Evolutionary conservation across 2,888 invertebrate genomes (phyloP).

Genomic region (Tubulanus polymorphus): DNA sequence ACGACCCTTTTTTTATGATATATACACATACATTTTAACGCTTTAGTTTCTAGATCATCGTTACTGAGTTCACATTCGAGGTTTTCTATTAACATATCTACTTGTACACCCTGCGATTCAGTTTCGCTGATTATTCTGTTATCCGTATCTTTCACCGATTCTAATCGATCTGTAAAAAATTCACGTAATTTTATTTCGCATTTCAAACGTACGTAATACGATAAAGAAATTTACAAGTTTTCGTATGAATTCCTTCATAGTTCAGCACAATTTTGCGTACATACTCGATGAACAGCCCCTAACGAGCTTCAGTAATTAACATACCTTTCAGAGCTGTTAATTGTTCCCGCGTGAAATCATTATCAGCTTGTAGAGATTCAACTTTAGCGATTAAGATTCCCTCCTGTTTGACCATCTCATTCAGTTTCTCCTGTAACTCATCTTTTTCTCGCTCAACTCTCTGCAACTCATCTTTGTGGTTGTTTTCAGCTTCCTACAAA

Average conservation of each 20-base stretch:
- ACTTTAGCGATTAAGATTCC: constrained; percentile 55
- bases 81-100: not conserved
- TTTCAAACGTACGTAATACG: too few relatives aligned
- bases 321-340: constrained; percentile 54
- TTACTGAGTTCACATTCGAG: not conserved
- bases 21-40: not conserved
- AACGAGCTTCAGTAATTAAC: too few relatives aligned
- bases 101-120: too few relatives aligned
- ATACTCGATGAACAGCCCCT: too few relatives aligned
- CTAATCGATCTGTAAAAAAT: too few relatives aligned
- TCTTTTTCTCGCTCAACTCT: constrained; percentile 44
- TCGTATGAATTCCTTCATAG: too few relatives aligned
- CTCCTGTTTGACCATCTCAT: constrained; percentile 58
- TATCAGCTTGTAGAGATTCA: constrained; percentile 48
- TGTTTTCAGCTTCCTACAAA: constrained; percentile 54
- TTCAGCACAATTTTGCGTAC: too few relatives aligned
- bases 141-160: too few relatives aligned
- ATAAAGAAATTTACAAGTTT: too few relatives aligned
- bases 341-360: constrained; percentile 56
- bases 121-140: too few relatives aligned
- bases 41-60: not conserved
- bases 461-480: constrained; percentile 56
- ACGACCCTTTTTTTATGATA: too few relatives aligned
- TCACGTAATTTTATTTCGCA: too few relatives aligned
- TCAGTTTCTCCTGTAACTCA: constrained; percentile 55